Percentiles rank a stretch among this genome's conserved stretches.
Evolutionary conservation across 23 tunicate genomes (phyloP).

Genomic region (Oikopleura albicans): DNA sequence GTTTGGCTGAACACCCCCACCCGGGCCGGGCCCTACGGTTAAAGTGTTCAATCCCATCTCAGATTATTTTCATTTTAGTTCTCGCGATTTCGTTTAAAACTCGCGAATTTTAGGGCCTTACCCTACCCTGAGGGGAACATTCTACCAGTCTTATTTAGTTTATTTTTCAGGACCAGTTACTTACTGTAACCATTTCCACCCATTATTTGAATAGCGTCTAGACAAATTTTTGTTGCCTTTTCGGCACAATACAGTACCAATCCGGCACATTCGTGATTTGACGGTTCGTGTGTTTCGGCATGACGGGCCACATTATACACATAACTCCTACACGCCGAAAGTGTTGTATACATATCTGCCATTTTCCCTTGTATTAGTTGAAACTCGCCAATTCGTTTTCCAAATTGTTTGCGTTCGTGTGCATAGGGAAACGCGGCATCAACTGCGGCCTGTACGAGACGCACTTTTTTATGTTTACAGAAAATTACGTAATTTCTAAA

Average conservation of each 20-base stretch:
- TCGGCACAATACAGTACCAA: slow-evolving; percentile 21
- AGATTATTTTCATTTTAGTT: too few relatives aligned
- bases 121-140: too few relatives aligned
- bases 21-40: too few relatives aligned
- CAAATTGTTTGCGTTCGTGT: slow-evolving; percentile 29
- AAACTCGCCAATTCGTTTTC: slow-evolving; percentile 20
- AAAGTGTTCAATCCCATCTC: too few relatives aligned
- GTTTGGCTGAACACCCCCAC: too few relatives aligned
- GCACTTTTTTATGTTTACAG: too few relatives aligned
- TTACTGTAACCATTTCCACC: slow-evolving; percentile 36
- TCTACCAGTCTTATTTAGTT: too few relatives aligned
- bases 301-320: slow-evolving; percentile 19
- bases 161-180: too few relatives aligned
- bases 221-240: slow-evolving; percentile 20
- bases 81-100: too few relatives aligned
- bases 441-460: slow-evolving; percentile 26
- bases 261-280: slow-evolving; percentile 21
- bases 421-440: slow-evolving; percentile 21
- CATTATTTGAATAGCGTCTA: slow-evolving; percentile 23
- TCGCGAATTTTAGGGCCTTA: too few relatives aligned
- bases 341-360: slow-evolving; percentile 28
- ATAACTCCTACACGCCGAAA: slow-evolving; percentile 17
- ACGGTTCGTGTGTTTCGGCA: slow-evolving; percentile 20
- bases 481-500: too few relatives aligned
- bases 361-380: slow-evolving; percentile 28